Evolutionary conservation across 2,888 invertebrate genomes (phyloP).

Genomic region (Parthenolecanium corni): DNA sequence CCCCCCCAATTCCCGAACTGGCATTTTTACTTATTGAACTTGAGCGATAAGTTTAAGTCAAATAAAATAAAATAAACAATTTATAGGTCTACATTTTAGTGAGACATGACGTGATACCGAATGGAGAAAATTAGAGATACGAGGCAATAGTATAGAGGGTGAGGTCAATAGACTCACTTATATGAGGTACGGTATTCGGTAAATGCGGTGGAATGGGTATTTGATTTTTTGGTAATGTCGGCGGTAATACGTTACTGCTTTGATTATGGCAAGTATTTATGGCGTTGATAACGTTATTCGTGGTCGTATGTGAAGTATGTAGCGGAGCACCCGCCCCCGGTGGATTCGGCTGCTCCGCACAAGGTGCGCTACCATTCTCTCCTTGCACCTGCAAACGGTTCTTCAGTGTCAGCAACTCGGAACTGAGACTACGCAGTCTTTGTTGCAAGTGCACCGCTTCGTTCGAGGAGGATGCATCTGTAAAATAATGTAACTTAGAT

Average conservation of each 20-base stretch:
- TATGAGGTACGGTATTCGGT: constrained; percentile 16
- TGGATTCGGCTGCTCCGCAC: constrained; percentile 31
- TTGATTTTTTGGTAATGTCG: constrained; percentile 27
- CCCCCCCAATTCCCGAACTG: too few species aligned
- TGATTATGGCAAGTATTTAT: constrained; percentile 17
- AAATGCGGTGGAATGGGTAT: constrained; percentile 23
- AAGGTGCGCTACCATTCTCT: constrained; percentile 36
- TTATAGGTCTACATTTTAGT: too few species aligned
- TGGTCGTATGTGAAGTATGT: constrained; percentile 16
- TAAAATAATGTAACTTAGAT: too few species aligned
- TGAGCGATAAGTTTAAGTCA: too few species aligned
- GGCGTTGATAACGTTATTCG: background rate
- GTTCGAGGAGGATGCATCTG: constrained; percentile 89
- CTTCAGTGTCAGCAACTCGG: constrained; percentile 80
- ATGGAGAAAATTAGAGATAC: too few species aligned
- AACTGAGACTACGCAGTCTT: constrained; percentile 76
- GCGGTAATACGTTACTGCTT: constrained; percentile 13
- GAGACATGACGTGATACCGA: too few species aligned
- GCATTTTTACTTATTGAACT: too few species aligned
- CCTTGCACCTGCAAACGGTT: constrained; percentile 71
- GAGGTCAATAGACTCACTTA: constrained; percentile 6
- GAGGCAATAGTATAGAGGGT: too few species aligned
- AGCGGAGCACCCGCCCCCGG: background rate
- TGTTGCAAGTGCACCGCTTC: constrained; percentile 89
- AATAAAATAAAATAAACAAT: too few species aligned